Conservation (phyloP, 64 coral and sea anemone genomes). For the Montipora cactus region DNA sequence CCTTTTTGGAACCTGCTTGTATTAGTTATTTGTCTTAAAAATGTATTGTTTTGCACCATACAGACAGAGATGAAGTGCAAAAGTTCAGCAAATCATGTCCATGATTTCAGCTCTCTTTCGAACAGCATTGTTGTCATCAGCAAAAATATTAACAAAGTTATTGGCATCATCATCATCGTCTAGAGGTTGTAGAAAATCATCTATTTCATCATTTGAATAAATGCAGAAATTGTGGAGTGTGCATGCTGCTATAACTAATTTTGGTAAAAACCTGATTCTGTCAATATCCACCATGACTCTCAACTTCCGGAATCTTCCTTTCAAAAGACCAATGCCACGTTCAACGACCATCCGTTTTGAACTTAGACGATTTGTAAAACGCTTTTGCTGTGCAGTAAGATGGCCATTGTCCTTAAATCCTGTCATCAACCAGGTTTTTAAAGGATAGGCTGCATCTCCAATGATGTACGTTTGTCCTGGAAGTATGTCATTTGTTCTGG, state of each 20-base stretch:
- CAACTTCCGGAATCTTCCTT: constrained; percentile 37
- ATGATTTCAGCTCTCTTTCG: constrained; percentile 68
- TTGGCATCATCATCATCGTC: constrained; percentile 39
- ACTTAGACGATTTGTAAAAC: constrained; percentile 43
- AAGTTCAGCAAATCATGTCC: constrained; percentile 42
- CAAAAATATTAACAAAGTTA: constrained; percentile 65
- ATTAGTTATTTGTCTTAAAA: no score
- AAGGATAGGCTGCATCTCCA: constrained; percentile 62
- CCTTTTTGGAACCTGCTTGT: no score
- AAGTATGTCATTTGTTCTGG: not conserved
- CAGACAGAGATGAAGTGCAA: no score
- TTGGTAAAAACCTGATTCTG: constrained; percentile 53
- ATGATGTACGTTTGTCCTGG: constrained; percentile 40
- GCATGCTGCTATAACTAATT: constrained; percentile 68
- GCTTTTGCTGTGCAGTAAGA: constrained; percentile 61
- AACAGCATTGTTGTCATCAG: constrained; percentile 56
- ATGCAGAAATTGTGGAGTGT: constrained; percentile 69
- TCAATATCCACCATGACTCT: constrained; percentile 63
- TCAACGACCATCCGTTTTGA: constrained; percentile 54
- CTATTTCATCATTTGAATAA: constrained; percentile 43
- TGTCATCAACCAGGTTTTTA: constrained; percentile 67
- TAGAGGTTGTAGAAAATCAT: constrained; percentile 51
- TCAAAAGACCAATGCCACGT: constrained; percentile 61
- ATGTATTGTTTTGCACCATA: no score
- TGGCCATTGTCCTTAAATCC: constrained; percentile 66